Base-by-base conservation (phyloP, 2,113 vertebrate genomes). In the Bufo gargarizans region DNA sequence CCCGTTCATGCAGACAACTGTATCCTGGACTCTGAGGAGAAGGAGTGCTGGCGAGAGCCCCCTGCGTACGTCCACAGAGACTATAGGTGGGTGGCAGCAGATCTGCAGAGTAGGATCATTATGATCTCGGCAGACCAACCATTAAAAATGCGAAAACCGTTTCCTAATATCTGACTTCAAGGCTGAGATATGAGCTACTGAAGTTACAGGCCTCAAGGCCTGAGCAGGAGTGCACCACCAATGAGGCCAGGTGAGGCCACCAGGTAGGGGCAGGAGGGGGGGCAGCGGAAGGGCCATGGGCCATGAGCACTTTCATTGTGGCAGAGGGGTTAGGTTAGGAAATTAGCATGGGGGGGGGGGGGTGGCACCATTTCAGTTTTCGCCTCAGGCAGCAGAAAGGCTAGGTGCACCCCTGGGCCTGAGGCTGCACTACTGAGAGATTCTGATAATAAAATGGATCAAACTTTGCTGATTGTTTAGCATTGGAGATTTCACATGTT, bases 1-100 rank as follows among this genome's bases (percentile, higher is more conserved):
- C 97, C 98, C 0, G 97, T 99, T 43, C 98, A 99, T 0, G 97
- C 97, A 59, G 98, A 99, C 93, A 99, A 99, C 91, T 99, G 98
- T 88, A 93, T 99, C 65, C 95, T 99, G 90, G 98, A 99, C 91
- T 96, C 98, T 0, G 97, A 98, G 59, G 97, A 96, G 0, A 96
- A 96, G 1, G 95, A 97, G 56, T 99, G 98, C 90, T 99, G 97
- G 98, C 96, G 88, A 89, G 98, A 99, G 63, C 95, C 96, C 0
- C 98, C 98, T 12, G 98, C 98, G 4, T 99, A 98, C 5, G 94
- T 95, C 65, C 97, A 98, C 92, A 94, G 98, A 90, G 98, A 99
- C 92, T 97, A 97, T 89, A 99, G 98, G 97, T 99, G 90, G 85
- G 89, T 84, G 82, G 82, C 49, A 19, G 17, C 8, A 2, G 3